Evolutionary conservation across 2,888 invertebrate species (phyloP), one percentile per base, ranked within the genome.

Genomic region (Drosophila histrio): DNA sequence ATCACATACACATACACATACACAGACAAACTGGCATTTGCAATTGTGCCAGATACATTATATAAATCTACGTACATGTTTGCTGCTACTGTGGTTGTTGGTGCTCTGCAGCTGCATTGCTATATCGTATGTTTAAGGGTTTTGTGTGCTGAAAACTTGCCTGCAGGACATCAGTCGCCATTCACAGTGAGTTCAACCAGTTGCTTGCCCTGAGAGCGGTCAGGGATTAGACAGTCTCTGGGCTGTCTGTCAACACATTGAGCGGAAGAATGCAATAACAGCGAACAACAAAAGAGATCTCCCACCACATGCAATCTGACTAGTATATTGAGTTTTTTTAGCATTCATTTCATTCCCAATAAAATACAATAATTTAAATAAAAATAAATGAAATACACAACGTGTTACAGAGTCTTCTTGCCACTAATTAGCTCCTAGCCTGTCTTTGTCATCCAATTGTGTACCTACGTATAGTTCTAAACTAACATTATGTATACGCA

Each of bases 81-180:
- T 52, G 43, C 19, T 39, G 41, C 44, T 24, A 6, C 2, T 26
- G 49, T 43, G 49, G 47, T 53, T 32, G 28, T 46, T 43, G 15
- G 28, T 52, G 26, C 30, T 19, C 50, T 53, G 56, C 41, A 50
- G 69, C 32, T 53, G 66, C 54, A 74, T 74, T 75, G 60, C 56
- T 47, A 77, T 68, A 75, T n/a, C n/a, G n/a, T n/a, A n/a, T 65
- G 72, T 85, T 72, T 71, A 72, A 71, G 72, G 77, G 86, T 68
- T 75, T 68, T 72, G 72, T 72, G 66, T 69, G 73, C 62, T 83
- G 75, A 64, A 73, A 86, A 72, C 73, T 75, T 76, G 76, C 76
- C 83, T 75, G 80, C 87, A 78, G 87, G 83, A 86, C 86, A 86
- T 79, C 76, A 86, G 73, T 78, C 78, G 78, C 72, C 76, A 69